A percentile compares a stretch with the other conserved stretches of the same genome.
Evolutionary conservation across 1,140 invertebrate genomes (phyloP).

Genomic region (Platyura marginata): DNA sequence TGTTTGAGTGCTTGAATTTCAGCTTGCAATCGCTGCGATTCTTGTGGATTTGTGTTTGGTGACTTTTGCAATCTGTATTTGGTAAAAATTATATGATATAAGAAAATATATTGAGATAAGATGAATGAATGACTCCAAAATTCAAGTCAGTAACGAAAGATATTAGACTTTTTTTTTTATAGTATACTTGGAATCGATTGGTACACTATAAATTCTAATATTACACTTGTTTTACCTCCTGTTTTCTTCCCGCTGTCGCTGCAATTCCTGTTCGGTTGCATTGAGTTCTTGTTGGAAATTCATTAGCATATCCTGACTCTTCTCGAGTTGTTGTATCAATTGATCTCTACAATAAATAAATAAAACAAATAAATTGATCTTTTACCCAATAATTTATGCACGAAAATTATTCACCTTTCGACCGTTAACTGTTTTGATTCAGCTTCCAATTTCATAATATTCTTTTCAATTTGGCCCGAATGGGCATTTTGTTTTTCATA

Average conservation of each 20-base stretch:
- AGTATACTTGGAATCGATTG: too few species aligned
- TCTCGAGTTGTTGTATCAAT: constrained; percentile 71
- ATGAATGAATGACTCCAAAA: too few species aligned
- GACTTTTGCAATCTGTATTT: constrained; percentile 1
- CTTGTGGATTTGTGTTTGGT: constrained; percentile 11
- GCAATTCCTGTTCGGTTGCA: constrained; percentile 58
- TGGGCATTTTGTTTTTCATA: constrained; percentile 60
- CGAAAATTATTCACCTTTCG: constrained; percentile 31
- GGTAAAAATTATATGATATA: too few species aligned
- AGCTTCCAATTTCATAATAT: constrained; percentile 61
- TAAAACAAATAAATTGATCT: background rate
- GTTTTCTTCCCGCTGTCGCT: constrained; percentile 65
- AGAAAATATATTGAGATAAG: too few species aligned
- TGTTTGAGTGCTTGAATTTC: constrained; percentile 29
- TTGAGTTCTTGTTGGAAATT: constrained; percentile 82
- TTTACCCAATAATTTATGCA: background rate
- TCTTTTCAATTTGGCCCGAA: constrained; percentile 66
- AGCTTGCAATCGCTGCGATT: constrained; percentile 31
- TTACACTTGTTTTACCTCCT: constrained; percentile 24
- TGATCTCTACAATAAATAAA: constrained; percentile 35
- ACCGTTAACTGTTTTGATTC: constrained; percentile 69
- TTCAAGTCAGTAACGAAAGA: background rate
- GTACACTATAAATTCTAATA: too few species aligned
- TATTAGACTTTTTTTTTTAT: too few species aligned
- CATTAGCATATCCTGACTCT: constrained; percentile 80